Percentiles rank a stretch among this genome's conserved stretches.
phyloP scores from a whole-genome alignment of 2,888 invertebrate species.

The Netelia inedita region DNA sequence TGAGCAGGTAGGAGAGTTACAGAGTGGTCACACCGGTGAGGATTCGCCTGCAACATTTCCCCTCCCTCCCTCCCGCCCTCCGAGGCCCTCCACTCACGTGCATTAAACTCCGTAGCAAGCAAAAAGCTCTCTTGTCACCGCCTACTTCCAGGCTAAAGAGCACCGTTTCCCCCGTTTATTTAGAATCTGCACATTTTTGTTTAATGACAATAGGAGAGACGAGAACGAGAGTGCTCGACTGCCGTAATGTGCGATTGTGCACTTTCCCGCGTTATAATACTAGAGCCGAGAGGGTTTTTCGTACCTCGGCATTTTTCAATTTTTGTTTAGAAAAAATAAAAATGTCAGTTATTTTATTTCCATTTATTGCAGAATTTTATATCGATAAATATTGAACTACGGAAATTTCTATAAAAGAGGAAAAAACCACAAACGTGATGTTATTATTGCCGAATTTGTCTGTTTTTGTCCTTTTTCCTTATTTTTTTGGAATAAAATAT shows the following conservation, averaged over 20 bases:
- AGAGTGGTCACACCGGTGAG: slow-evolving; percentile 25
- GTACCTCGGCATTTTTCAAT: not conserved
- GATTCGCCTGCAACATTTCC: slow-evolving; percentile 8
- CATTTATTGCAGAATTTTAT: too few species aligned
- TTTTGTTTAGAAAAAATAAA: too few species aligned
- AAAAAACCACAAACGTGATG: not conserved
- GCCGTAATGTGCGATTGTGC: slow-evolving; percentile 21
- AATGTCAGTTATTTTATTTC: too few species aligned
- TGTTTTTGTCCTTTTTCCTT: not conserved
- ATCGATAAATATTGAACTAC: too few species aligned
- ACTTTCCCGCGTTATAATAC: slow-evolving; percentile 26
- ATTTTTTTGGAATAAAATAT: not conserved
- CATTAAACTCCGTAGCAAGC: slow-evolving; percentile 16
- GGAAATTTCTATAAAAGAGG: not conserved
- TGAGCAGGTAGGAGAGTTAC: not conserved
- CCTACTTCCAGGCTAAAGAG: slow-evolving; percentile 66
- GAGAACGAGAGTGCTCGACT: slow-evolving; percentile 27
- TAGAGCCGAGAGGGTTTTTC: not conserved
- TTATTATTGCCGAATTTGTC: not conserved
- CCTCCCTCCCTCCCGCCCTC: too few species aligned
- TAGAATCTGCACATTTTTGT: slow-evolving; percentile 62
- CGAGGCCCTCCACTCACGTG: not conserved
- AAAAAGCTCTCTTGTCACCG: slow-evolving; percentile 60
- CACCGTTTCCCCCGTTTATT: slow-evolving; percentile 64
- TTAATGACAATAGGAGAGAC: slow-evolving; percentile 56